Percentiles rank a stretch among this genome's conserved stretches.
Conservation (phyloP, 2,888 invertebrate species). For the Dioctria rufipes region DNA sequence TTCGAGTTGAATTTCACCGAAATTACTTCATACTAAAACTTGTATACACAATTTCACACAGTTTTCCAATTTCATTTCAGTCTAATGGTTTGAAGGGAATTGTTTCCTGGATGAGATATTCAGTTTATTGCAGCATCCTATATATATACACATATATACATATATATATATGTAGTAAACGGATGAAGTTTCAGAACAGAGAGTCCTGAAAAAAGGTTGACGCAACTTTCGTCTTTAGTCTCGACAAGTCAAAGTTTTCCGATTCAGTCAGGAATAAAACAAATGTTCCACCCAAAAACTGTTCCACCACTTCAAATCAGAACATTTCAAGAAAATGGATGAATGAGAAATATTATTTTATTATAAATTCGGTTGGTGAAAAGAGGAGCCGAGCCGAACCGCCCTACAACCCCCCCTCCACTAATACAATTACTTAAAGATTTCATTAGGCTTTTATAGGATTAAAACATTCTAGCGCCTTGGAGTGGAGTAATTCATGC, state of each 20-base stretch:
- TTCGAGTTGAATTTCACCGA: constrained; percentile 13
- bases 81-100: neutral
- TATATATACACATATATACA: no score
- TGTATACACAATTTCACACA: constrained; percentile 27
- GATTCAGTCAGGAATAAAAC: constrained; percentile 9
- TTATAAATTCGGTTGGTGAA: constrained; percentile 16
- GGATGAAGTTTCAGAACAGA: neutral
- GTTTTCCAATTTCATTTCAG: constrained; percentile 34
- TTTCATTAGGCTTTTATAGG: constrained; percentile 43
- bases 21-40: constrained; percentile 46
- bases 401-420: no score
- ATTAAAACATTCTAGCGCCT: constrained; percentile 34
- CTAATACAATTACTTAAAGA: constrained; percentile 43
- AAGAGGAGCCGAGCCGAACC: neutral
- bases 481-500: constrained; percentile 40
- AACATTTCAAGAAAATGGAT: neutral
- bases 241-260: constrained; percentile 44
- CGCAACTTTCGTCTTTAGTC: neutral
- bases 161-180: no score
- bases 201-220: neutral
- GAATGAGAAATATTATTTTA: constrained; percentile 8
- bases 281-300: constrained; percentile 18
- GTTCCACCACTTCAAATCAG: neutral
- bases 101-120: constrained; percentile 6
- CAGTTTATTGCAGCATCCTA: constrained; percentile 17